phyloP scores from a whole-genome alignment of 2,113 vertebrate genomes.

The Chauna torquata region DNA sequence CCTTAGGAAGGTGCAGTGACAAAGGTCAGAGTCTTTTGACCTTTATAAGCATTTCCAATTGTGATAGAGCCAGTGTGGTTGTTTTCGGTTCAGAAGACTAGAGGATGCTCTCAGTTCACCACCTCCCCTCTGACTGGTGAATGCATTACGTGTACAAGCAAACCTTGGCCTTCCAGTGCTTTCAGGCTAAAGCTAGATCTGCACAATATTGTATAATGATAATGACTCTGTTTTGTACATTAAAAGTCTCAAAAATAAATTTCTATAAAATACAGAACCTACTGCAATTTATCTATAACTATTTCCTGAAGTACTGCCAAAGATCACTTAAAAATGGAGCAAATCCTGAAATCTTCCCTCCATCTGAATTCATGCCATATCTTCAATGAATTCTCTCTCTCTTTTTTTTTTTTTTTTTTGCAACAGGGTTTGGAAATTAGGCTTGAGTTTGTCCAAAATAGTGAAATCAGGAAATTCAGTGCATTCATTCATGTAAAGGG shows the following conservation, averaged over 20 bases:
- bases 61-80: background rate
- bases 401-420: background rate
- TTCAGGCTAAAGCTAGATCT: background rate
- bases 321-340: background rate
- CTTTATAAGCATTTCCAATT: constrained; percentile 19
- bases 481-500: background rate
- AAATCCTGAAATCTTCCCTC: background rate
- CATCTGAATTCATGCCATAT: background rate
- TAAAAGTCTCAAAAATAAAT: background rate
- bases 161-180: background rate
- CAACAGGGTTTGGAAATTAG: background rate
- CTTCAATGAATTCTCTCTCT: background rate
- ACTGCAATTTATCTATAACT: background rate
- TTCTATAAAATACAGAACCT: background rate
- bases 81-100: background rate
- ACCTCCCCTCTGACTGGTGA: background rate
- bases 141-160: background rate
- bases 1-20: background rate
- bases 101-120: background rate
- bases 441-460: background rate
- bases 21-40: constrained; percentile 1
- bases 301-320: background rate
- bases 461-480: background rate
- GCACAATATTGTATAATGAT: background rate
- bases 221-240: background rate